phyloP scores from a whole-genome alignment of 2,797 vertebrate genomes.

The Macroramphosus scolopax region DNA sequence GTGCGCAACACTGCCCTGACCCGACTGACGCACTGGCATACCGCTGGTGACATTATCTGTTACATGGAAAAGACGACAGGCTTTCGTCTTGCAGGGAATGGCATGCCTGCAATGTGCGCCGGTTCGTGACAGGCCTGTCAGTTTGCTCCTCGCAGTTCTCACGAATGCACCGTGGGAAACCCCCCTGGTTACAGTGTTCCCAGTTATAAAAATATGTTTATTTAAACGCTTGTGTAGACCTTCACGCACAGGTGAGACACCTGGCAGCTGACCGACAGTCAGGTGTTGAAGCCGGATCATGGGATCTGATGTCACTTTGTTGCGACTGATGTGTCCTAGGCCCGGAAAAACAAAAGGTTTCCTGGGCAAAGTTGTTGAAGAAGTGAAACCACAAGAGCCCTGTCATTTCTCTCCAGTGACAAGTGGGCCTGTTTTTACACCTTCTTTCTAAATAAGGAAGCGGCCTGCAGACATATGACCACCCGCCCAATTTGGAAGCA shows the following conservation, averaged over 20 bases:
- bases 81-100: slow-evolving; percentile 56
- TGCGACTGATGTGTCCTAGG: too few species aligned
- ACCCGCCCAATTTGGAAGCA: slow-evolving; percentile 81
- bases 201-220: too few species aligned
- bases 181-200: too few species aligned
- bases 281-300: slow-evolving; percentile 35
- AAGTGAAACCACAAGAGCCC: slow-evolving; percentile 60
- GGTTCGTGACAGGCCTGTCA: slow-evolving; percentile 40
- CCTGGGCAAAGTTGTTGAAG: slow-evolving; percentile 30
- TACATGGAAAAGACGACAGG: slow-evolving; percentile 63
- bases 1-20: slow-evolving; percentile 45
- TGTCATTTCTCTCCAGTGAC: slow-evolving; percentile 83
- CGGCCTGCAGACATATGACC: slow-evolving; percentile 77
- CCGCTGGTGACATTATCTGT: slow-evolving; percentile 62
- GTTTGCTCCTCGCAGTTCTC: slow-evolving; percentile 31
- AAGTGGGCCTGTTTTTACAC: slow-evolving; percentile 83
- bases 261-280: slow-evolving; percentile 9
- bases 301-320: too few species aligned
- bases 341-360: too few species aligned
- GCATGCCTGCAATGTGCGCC: slow-evolving; percentile 55
- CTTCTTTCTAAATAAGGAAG: slow-evolving; percentile 91
- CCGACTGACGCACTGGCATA: slow-evolving; percentile 47
- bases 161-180: too few species aligned
- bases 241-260: too few species aligned
- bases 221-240: too few species aligned